These are phyloP conservation scores for Mus caroli DNA, from an alignment of 2,797 vertebrate genomes.

Conservation along the genomic window DNA sequence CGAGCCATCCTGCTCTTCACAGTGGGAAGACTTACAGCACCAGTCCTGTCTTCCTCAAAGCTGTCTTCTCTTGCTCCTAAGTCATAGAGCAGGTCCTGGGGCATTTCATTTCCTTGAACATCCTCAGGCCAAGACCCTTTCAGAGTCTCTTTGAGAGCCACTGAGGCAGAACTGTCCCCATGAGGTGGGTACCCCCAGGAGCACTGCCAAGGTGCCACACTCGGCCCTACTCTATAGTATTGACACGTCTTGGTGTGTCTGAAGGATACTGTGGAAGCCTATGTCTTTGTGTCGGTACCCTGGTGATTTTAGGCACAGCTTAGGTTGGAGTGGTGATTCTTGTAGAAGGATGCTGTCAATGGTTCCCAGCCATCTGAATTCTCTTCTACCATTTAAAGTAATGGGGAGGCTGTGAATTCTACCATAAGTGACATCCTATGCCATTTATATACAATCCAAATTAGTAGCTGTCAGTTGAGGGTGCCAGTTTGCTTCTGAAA, in stretches of 20 bases:
- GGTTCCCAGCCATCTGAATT: conserved; percentile 12
- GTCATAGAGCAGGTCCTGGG: background rate
- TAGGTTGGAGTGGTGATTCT: background rate
- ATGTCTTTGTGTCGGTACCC: background rate
- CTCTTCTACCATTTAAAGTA: conserved; percentile 9
- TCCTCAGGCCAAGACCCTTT: background rate
- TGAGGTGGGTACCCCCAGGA: background rate
- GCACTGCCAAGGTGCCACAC: background rate
- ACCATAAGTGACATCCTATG: background rate
- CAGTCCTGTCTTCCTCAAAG: background rate
- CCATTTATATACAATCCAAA: conserved; percentile 53
- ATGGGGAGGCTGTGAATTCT: background rate
- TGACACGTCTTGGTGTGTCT: background rate
- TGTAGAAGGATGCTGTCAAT: background rate
- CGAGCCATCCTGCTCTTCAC: background rate
- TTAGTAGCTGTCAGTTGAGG: background rate
- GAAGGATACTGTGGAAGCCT: background rate
- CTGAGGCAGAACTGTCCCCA: background rate
- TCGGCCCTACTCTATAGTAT: background rate
- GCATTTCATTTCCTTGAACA: background rate
- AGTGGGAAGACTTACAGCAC: background rate
- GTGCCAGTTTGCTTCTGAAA: conserved; percentile 48
- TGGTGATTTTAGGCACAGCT: background rate
- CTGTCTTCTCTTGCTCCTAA: background rate
- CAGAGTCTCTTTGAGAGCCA: background rate